These are phyloP conservation scores for Parapristionchus giblindavisi DNA, from an alignment of 2,888 invertebrate species.

Conservation along the genomic window DNA sequence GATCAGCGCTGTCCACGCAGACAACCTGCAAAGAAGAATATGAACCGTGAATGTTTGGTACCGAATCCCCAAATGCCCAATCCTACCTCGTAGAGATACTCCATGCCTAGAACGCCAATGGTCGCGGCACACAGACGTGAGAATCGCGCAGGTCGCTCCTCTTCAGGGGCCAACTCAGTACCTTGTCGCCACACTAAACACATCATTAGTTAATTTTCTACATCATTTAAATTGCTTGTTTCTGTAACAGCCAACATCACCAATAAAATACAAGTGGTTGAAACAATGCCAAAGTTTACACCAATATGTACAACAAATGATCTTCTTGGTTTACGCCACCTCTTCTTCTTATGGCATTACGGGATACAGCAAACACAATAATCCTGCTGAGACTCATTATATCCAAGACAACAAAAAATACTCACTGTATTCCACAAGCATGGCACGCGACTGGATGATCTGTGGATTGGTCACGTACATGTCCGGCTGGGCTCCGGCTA, in stretches of 20 bases:
- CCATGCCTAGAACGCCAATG: slow-evolving; percentile 32
- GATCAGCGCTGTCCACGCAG: slow-evolving; percentile 43
- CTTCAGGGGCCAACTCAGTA: slow-evolving; percentile 26
- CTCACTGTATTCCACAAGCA: slow-evolving; percentile 38
- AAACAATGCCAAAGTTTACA: too few relatives aligned
- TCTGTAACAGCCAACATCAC: neutral
- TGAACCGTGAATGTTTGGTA: neutral
- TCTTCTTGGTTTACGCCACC: too few relatives aligned
- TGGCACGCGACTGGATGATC: slow-evolving; percentile 27
- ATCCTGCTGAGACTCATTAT: neutral
- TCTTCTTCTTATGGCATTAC: neutral
- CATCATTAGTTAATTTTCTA: neutral
- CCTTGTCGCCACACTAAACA: slow-evolving; percentile 37
- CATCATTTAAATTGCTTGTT: neutral
- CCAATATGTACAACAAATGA: too few relatives aligned
- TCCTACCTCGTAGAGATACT: slow-evolving; percentile 35
- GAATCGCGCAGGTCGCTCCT: slow-evolving; percentile 33
- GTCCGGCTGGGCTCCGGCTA: slow-evolving; percentile 26
- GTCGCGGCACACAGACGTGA: slow-evolving; percentile 43
- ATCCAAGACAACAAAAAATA: slow-evolving; percentile 10
- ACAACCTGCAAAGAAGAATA: slow-evolving; percentile 40
- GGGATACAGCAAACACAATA: neutral
- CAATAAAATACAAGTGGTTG: neutral
- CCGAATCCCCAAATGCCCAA: neutral
- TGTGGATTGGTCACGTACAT: slow-evolving; percentile 30